These are phyloP conservation scores for Nibea albiflora DNA, from an alignment of 2,113 vertebrate species.

Conservation along the genomic window DNA sequence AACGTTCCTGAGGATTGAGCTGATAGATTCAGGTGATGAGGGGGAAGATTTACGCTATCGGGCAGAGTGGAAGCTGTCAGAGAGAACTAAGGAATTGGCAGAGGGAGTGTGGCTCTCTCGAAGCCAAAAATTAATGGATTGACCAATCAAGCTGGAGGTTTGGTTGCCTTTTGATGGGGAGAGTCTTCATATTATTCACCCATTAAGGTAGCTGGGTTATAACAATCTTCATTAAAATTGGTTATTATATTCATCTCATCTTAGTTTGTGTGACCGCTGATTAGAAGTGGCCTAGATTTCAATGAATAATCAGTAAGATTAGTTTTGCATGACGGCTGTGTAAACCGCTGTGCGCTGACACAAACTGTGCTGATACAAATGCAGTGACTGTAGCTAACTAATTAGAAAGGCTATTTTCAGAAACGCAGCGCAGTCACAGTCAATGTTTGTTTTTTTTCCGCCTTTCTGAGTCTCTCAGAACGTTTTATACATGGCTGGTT, in stretches of 20 bases:
- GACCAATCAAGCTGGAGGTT: constrained; percentile 40
- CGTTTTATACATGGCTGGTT: constrained; percentile 60
- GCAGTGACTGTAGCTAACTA: constrained; percentile 48
- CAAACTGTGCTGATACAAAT: constrained; percentile 36
- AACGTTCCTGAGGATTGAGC: constrained; percentile 74
- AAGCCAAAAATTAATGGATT: constrained; percentile 46
- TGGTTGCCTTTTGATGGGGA: constrained; percentile 25
- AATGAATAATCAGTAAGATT: constrained; percentile 37
- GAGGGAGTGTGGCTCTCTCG: constrained; percentile 76
- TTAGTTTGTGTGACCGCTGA: constrained; percentile 47
- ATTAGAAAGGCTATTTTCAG: constrained; percentile 66
- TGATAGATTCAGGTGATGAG: constrained; percentile 64
- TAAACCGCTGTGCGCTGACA: constrained; percentile 30
- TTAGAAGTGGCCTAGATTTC: constrained; percentile 55
- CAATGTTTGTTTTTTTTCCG: constrained; percentile 60
- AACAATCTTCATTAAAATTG: neutral
- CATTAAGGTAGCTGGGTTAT: constrained; percentile 19
- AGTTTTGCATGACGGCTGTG: constrained; percentile 47
- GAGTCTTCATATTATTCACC: constrained; percentile 19
- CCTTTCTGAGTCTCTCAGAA: constrained; percentile 46
- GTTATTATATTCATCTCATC: constrained; percentile 32
- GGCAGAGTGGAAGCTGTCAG: constrained; percentile 79
- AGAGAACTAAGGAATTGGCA: constrained; percentile 73
- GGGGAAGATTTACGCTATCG: constrained; percentile 69
- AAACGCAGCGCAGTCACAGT: constrained; percentile 37